Evolutionary conservation across 2,888 invertebrate genomes (phyloP).

Genomic region (Polyommatus icarus): DNA sequence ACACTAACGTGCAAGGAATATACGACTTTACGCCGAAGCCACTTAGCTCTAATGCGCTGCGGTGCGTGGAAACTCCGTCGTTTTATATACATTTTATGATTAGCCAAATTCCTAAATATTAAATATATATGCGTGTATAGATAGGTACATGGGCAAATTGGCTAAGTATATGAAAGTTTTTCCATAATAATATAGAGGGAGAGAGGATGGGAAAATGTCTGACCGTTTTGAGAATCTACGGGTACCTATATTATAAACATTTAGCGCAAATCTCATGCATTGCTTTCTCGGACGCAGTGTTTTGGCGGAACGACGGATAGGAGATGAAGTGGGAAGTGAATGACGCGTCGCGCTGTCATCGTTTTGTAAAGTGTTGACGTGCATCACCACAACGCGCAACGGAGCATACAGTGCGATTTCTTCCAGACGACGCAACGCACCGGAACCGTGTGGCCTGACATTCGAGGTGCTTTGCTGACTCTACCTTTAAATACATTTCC

Average conservation of each 20-base stretch:
- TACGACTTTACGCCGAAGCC: neutral
- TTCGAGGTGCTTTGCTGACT: neutral
- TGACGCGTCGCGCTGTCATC: neutral
- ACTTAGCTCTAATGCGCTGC: neutral
- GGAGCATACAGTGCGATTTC: neutral
- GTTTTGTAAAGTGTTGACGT: neutral
- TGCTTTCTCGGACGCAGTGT: no score
- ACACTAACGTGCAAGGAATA: neutral
- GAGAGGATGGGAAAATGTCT: no score
- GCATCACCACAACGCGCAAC: neutral
- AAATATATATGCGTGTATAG: no score
- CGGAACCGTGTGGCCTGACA: neutral
- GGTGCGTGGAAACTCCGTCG: neutral
- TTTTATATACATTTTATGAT: no score
- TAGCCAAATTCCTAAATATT: no score
- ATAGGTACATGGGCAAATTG: no score
- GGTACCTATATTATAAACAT: no score
- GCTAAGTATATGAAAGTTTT: no score
- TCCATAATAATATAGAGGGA: no score
- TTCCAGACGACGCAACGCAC: neutral
- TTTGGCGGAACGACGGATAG: neutral
- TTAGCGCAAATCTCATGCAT: no score
- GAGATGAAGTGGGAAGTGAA: neutral
- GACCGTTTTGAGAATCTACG: no score
- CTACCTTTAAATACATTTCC: neutral